Conservation (phyloP, 2,888 invertebrate genomes). For the Tetrapedia diversipes region DNA sequence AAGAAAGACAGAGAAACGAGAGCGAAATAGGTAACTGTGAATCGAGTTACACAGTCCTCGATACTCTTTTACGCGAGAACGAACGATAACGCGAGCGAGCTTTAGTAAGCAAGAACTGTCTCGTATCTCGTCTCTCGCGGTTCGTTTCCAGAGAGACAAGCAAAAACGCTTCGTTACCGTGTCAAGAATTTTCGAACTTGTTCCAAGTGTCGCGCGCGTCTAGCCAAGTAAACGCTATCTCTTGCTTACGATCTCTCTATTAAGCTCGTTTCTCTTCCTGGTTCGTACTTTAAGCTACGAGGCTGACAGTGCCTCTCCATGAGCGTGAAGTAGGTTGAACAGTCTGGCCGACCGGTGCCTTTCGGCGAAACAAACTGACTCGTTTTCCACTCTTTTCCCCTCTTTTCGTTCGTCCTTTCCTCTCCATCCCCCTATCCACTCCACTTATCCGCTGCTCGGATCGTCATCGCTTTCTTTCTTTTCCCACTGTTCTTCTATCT, state of each 20-base stretch:
- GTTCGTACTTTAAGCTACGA: constrained; percentile 20
- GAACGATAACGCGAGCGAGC: too few species aligned
- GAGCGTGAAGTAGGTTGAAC: constrained; percentile 35
- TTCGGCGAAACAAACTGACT: constrained; percentile 18
- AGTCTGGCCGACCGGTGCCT: constrained; percentile 8
- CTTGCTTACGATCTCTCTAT: constrained; percentile 52
- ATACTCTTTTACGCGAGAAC: neutral
- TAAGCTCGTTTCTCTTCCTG: constrained; percentile 54
- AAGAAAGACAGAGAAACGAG: constrained; percentile 6
- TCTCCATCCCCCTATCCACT: neutral
- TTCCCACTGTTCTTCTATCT: neutral
- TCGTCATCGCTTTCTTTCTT: too few species aligned
- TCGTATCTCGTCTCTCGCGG: neutral
- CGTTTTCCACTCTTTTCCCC: neutral
- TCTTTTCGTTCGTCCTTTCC: neutral
- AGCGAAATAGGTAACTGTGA: neutral
- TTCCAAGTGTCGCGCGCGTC: constrained; percentile 17
- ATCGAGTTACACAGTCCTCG: neutral
- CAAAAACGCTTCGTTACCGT: constrained; percentile 37
- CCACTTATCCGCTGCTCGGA: too few species aligned
- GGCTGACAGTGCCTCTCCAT: constrained; percentile 34
- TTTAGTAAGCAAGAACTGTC: too few species aligned
- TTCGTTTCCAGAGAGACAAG: neutral
- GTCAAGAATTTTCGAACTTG: constrained; percentile 54
- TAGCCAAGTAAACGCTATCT: constrained; percentile 54